Conservation (phyloP, 2,113 vertebrate genomes). For the Paradisaea rubra region DNA sequence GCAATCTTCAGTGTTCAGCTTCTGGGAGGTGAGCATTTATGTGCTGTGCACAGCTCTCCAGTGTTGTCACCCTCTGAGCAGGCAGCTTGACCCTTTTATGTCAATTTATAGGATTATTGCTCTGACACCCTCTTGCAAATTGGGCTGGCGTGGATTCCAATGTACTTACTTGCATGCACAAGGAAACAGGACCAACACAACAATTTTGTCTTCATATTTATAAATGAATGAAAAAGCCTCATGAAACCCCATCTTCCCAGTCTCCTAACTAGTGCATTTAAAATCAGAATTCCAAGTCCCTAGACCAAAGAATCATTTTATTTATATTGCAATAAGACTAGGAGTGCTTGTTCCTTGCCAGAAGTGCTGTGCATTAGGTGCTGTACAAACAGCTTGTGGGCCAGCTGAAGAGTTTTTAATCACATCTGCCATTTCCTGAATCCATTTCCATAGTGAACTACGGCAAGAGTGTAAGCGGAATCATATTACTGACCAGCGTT, state of each 20-base stretch:
- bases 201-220: background rate
- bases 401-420: slow-evolving; percentile 51
- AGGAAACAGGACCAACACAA: background rate
- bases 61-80: background rate
- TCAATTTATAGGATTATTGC: background rate
- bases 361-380: background rate
- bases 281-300: background rate
- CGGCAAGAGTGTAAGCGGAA: background rate
- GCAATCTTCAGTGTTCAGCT: background rate
- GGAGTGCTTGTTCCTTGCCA: background rate
- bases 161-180: background rate
- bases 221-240: background rate
- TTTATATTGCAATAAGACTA: background rate
- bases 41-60: background rate
- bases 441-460: slow-evolving; percentile 16
- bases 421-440: slow-evolving; percentile 46
- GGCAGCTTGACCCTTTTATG: background rate
- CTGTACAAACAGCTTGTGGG: slow-evolving; percentile 5
- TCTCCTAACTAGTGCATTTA: background rate
- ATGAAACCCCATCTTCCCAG: background rate
- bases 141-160: background rate
- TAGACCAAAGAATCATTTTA: background rate
- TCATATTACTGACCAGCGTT: slow-evolving; percentile 26
- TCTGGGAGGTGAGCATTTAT: background rate
- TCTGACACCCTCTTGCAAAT: background rate